Conservation (phyloP, 1,140 invertebrate species). For the Drosophila sechellia region DNA sequence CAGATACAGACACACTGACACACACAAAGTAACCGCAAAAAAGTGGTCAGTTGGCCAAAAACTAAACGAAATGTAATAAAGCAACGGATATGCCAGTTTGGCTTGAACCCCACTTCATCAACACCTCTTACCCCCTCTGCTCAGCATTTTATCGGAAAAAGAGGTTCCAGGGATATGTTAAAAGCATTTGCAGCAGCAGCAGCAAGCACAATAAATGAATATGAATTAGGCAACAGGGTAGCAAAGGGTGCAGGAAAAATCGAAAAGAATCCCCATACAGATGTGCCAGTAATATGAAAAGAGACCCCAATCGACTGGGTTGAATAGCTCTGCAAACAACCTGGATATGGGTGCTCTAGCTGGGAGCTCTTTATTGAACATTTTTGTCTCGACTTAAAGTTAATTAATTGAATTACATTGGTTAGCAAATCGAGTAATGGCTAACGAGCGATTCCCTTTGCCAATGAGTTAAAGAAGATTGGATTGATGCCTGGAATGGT, state of each 20-base stretch:
- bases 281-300: constrained; percentile 17
- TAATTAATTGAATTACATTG: neutral
- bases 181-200: constrained; percentile 35
- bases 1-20: constrained; percentile 30
- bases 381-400: neutral
- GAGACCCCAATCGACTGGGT: constrained; percentile 1
- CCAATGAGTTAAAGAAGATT: too few species aligned
- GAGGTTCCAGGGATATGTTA: neutral
- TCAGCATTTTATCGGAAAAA: neutral
- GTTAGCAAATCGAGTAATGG: neutral
- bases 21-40: constrained; percentile 77
- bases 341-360: neutral
- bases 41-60: constrained; percentile 82
- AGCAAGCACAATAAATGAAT: constrained; percentile 76
- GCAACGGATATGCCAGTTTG: constrained; percentile 80
- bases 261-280: constrained; percentile 17
- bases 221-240: constrained; percentile 70
- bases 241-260: neutral
- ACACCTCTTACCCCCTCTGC: neutral
- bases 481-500: too few species aligned
- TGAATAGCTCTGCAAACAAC: constrained; percentile 17
- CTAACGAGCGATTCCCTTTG: too few species aligned
- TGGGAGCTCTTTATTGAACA: neutral
- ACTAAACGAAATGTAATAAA: constrained; percentile 83
- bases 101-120: constrained; percentile 35